Conservation (phyloP, 2,797 vertebrate genomes). For the Tokudaia tokunoshimensis region DNA sequence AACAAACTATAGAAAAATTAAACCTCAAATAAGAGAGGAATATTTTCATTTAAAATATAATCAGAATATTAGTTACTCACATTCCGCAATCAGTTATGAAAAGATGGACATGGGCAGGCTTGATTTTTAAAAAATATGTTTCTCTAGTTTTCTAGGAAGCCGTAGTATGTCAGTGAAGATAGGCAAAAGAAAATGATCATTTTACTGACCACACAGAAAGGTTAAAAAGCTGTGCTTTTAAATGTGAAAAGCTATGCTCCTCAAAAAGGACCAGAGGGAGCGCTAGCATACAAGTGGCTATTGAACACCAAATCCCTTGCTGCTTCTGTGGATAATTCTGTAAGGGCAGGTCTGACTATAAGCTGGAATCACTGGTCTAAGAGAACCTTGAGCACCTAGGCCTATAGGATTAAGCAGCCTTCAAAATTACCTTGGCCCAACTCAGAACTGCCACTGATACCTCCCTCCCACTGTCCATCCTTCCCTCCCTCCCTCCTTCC, state of each 20-base stretch:
- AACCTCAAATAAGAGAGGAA: not conserved
- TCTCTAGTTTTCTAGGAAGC: constrained; percentile 29
- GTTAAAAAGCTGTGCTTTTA: no score
- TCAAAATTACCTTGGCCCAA: no score
- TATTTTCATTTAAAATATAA: not conserved
- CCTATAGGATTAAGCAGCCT: accelerated
- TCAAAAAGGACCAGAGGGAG: accelerated
- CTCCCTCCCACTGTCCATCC: no score
- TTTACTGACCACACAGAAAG: not conserved
- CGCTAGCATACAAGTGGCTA: not conserved
- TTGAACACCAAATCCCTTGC: not conserved
- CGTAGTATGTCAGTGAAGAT: not conserved
- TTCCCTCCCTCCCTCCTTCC: no score
- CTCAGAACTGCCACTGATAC: not conserved
- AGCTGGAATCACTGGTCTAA: no score
- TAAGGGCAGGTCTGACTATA: not conserved
- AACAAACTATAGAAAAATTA: not conserved
- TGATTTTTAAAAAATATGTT: not conserved
- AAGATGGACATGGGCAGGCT: not conserved
- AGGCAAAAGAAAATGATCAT: not conserved
- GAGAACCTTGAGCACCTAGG: not conserved
- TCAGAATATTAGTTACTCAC: not conserved
- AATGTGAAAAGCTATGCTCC: not conserved
- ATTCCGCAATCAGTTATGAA: not conserved
- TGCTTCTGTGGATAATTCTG: not conserved